Percentiles rank a stretch among this genome's conserved stretches.
phyloP scores from a whole-genome alignment of 2,113 vertebrate species.

The Cercopithecus mona region DNA sequence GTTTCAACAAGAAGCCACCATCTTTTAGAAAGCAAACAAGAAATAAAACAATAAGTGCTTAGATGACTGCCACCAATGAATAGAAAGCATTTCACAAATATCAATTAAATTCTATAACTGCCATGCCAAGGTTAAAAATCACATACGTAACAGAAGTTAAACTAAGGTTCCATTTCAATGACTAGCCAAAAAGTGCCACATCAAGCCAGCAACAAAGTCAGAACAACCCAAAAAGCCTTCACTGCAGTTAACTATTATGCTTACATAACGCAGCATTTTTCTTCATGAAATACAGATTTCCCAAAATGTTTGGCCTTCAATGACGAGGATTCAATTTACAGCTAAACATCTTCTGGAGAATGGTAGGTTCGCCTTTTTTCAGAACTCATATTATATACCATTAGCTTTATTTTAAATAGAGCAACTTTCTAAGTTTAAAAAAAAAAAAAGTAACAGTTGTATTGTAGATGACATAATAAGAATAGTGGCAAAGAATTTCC shows the following conservation, averaged over 20 bases:
- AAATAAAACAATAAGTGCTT: constrained; percentile 53
- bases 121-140: constrained; percentile 48
- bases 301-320: constrained; percentile 16
- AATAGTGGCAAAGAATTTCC: constrained; percentile 28
- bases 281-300: constrained; percentile 23
- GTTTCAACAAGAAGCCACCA: constrained; percentile 43
- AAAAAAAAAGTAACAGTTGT: not conserved
- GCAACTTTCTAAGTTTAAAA: not conserved
- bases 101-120: constrained; percentile 45
- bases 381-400: not conserved
- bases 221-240: constrained; percentile 33
- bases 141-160: constrained; percentile 42
- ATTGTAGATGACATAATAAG: not conserved
- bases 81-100: not conserved
- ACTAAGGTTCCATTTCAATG: constrained; percentile 53
- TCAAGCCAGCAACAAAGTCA: constrained; percentile 50
- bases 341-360: not conserved
- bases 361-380: not conserved
- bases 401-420: constrained; percentile 53
- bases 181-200: constrained; percentile 38
- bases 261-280: constrained; percentile 42
- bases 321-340: constrained; percentile 5
- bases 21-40: constrained; percentile 63
- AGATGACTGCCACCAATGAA: not conserved
- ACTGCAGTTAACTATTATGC: not conserved